Percentiles rank a stretch among this genome's conserved stretches.
Evolutionary conservation across 2,113 vertebrate genomes (phyloP).

Genomic region (Bubo scandiacus): DNA sequence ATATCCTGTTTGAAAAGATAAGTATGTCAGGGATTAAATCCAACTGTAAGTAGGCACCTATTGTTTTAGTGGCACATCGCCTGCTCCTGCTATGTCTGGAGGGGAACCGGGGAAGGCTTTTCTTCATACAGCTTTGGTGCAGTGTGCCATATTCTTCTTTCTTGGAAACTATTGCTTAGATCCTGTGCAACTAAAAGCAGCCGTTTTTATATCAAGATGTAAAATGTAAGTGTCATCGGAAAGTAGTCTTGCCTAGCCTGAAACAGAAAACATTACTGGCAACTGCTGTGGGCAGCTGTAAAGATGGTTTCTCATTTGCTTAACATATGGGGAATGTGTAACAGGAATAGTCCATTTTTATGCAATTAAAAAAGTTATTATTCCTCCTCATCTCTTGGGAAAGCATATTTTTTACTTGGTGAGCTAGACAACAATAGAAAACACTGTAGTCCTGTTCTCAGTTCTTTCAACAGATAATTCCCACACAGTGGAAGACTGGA

Average conservation of each 20-base stretch:
- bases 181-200: not conserved
- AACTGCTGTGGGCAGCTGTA: not conserved
- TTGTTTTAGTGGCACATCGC: not conserved
- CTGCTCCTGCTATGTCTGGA: not conserved
- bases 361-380: not conserved
- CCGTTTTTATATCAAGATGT: not conserved
- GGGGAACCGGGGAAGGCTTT: not conserved
- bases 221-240: not conserved
- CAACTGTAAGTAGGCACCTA: not conserved
- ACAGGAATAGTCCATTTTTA: not conserved
- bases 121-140: not conserved
- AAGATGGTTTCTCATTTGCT: not conserved
- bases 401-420: not conserved
- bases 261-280: not conserved
- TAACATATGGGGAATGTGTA: not conserved
- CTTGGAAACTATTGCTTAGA: not conserved
- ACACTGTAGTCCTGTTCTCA: not conserved
- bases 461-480: not conserved
- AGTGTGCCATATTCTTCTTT: not conserved
- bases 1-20: not conserved
- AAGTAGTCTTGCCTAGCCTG: not conserved
- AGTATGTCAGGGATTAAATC: not conserved
- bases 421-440: not conserved
- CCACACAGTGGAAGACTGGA: not conserved
- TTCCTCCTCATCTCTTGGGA: not conserved